These are phyloP conservation scores for Macrophya annulata DNA, from an alignment of 2,888 invertebrate species.

Conservation along the genomic window DNA sequence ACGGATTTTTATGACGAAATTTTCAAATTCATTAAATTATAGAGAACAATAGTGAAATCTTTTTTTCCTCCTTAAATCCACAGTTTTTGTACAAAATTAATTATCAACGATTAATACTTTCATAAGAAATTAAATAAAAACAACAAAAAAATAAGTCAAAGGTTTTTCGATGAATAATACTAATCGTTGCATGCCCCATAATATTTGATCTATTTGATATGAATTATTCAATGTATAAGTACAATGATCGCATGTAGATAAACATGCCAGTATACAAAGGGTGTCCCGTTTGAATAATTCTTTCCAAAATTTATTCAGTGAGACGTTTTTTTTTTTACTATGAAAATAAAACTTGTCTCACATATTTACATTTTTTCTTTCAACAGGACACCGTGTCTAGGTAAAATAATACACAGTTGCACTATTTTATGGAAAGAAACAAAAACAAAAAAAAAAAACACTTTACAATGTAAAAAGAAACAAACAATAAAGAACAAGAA, in stretches of 20 bases:
- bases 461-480: too few species aligned
- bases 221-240: not conserved
- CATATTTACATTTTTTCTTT: too few species aligned
- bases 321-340: not conserved
- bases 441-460: not conserved
- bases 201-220: not conserved
- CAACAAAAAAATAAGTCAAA: not conserved
- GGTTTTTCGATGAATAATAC: not conserved
- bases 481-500: not conserved
- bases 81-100: slow-evolving; percentile 2
- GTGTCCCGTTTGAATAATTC: not conserved
- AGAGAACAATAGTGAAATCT: not conserved
- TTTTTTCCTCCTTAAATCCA: not conserved
- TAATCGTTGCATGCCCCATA: slow-evolving; percentile 32
- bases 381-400: not conserved
- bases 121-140: not conserved
- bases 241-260: not conserved
- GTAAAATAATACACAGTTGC: not conserved
- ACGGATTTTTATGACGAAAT: not conserved
- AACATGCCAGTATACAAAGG: not conserved
- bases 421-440: not conserved
- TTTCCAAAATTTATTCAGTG: not conserved
- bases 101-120: not conserved
- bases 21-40: not conserved
- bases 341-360: not conserved